A percentile compares a stretch with the other conserved stretches of the same genome.
phyloP scores from a whole-genome alignment of 2,888 invertebrate species.

The Eristalis intricaria region DNA sequence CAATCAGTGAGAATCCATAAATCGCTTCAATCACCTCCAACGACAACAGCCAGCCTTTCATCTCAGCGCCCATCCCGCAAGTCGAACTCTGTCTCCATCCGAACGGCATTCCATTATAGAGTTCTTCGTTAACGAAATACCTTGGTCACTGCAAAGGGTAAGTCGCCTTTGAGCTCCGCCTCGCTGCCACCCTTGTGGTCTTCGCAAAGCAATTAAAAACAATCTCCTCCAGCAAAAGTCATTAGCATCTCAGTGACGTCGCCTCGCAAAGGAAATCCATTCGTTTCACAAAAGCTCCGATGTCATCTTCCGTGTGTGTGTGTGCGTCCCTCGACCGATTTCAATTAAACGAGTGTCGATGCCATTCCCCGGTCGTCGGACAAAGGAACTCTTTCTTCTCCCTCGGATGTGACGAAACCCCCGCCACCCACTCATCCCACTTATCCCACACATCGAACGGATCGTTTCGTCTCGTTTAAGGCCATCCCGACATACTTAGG shows the following conservation, averaged over 20 bases:
- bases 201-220: conserved; percentile 51
- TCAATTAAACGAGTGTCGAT: conserved; percentile 62
- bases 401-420: no score
- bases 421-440: conserved; percentile 13
- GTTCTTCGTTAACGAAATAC: conserved; percentile 2
- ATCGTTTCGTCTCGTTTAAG: conserved; percentile 52
- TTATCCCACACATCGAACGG: neutral
- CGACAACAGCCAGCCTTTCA: neutral
- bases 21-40: neutral
- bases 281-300: neutral
- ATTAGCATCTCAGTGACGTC: neutral
- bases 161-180: conserved; percentile 4
- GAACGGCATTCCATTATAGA: neutral
- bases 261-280: conserved; percentile 16
- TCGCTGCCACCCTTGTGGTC: neutral
- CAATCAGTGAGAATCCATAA: neutral
- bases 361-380: conserved; percentile 25
- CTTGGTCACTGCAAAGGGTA: neutral
- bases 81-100: neutral
- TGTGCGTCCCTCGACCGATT: conserved; percentile 39
- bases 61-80: neutral
- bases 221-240: conserved; percentile 13
- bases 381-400: conserved; percentile 10
- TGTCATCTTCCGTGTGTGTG: conserved; percentile 23
- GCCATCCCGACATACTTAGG: conserved; percentile 58